Percentiles rank a stretch among this genome's conserved stretches.
These are phyloP conservation scores for Coboldia fuscipes DNA, from an alignment of 1,140 invertebrate genomes.

Conservation along the genomic window DNA sequence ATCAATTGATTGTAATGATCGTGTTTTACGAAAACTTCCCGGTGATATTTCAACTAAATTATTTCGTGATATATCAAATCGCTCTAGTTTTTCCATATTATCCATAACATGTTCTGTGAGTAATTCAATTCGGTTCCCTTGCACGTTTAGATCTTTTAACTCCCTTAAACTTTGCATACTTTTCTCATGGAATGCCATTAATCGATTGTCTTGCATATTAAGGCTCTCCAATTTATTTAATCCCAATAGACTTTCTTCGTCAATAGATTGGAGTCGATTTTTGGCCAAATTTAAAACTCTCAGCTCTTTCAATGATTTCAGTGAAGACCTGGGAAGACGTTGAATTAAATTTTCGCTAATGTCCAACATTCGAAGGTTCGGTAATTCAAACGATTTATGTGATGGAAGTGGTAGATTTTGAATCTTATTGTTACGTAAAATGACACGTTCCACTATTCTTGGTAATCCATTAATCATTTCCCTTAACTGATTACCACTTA, in stretches of 20 bases:
- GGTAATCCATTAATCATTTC: slow-evolving; percentile 51
- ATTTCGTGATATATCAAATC: slow-evolving; percentile 56
- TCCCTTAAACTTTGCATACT: slow-evolving; percentile 37
- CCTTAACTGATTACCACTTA: slow-evolving; percentile 48
- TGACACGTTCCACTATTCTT: slow-evolving; percentile 52
- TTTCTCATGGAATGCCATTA: slow-evolving; percentile 39
- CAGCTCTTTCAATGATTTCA: slow-evolving; percentile 45
- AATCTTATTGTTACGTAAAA: slow-evolving; percentile 51
- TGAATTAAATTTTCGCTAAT: slow-evolving; percentile 56
- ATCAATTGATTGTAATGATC: slow-evolving; percentile 47
- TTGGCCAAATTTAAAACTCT: slow-evolving; percentile 51
- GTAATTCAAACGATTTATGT: slow-evolving; percentile 42
- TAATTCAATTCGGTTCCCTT: slow-evolving; percentile 51
- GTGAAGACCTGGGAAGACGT: slow-evolving; percentile 35
- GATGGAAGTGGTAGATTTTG: slow-evolving; percentile 32
- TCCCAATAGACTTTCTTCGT: slow-evolving; percentile 44
- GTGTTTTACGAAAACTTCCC: slow-evolving; percentile 36
- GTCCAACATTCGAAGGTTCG: slow-evolving; percentile 46
- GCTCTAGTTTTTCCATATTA: slow-evolving; percentile 36
- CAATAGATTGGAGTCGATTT: slow-evolving; percentile 48
- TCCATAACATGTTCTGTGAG: slow-evolving; percentile 43
- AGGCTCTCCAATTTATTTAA: slow-evolving; percentile 47
- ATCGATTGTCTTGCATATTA: slow-evolving; percentile 53
- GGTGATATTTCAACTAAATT: slow-evolving; percentile 43
- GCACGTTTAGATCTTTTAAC: slow-evolving; percentile 44